Evolutionary conservation across 37 sponge, comb jelly and placozoan genomes (phyloP).

Genomic region (Halisarca cf. caerulea): DNA sequence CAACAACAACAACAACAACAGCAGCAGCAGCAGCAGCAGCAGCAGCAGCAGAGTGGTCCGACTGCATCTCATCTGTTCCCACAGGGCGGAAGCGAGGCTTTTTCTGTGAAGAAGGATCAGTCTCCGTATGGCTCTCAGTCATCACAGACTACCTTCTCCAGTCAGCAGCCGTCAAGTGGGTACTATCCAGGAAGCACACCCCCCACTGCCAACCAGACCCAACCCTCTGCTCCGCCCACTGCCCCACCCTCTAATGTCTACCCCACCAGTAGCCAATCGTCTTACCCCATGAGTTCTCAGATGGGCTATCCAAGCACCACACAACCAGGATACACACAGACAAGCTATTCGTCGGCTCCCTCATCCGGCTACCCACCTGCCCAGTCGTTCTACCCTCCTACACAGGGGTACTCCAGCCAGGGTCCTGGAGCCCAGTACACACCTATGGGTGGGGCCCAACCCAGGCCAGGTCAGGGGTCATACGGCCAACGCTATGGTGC

Average conservation of each 20-base stretch:
- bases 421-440: slow-evolving; percentile 7
- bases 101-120: no score
- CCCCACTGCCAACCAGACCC: no score
- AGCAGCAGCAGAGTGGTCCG: no score
- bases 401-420: neutral
- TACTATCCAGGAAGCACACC: no score
- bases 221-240: no score
- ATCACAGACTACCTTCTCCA: no score
- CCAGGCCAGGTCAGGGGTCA: neutral
- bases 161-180: no score
- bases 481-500: neutral
- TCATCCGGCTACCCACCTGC: neutral
- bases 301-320: neutral
- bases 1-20: no score
- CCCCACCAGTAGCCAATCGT: neutral
- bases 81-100: no score
- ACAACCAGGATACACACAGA: neutral
- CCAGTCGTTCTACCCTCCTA: neutral
- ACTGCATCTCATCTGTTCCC: no score
- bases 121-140: no score
- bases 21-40: no score
- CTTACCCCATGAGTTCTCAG: neutral
- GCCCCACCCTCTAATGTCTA: slow-evolving; percentile 20
- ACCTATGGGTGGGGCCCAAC: neutral
- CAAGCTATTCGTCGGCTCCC: neutral